Conservation (phyloP, 2,888 invertebrate species). For the Ypsolopha scabrella region DNA sequence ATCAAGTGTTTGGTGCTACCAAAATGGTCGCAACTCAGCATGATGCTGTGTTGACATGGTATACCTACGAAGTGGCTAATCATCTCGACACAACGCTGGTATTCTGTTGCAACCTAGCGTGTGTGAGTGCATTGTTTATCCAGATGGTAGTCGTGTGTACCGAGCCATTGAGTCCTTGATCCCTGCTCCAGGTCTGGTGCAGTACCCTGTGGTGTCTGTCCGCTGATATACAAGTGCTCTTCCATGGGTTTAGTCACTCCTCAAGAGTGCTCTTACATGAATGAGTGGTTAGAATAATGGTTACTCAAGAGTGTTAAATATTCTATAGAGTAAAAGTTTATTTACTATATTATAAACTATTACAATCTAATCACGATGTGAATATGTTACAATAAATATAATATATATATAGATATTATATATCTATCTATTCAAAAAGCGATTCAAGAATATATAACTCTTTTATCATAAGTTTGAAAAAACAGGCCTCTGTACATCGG, state of each 20-base stretch:
- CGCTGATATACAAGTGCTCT: constrained; percentile 85
- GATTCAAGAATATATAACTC: too few species aligned
- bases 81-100: too few species aligned
- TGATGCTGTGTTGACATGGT: too few species aligned
- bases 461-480: too few species aligned
- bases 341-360: constrained; percentile 1
- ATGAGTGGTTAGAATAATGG: constrained; percentile 88
- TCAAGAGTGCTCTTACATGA: constrained; percentile 87
- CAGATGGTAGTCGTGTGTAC: constrained; percentile 79
- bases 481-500: too few species aligned
- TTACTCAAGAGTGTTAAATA: constrained; percentile 12
- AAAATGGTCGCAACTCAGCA: too few species aligned
- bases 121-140: constrained; percentile 78
- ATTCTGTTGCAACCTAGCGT: too few species aligned
- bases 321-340: neutral
- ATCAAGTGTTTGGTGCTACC: too few species aligned
- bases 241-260: constrained; percentile 88
- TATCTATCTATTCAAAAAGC: too few species aligned
- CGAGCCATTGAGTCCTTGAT: constrained; percentile 83
- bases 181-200: constrained; percentile 82
- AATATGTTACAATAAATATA: neutral
- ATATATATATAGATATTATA: neutral
- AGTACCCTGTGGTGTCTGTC: constrained; percentile 95
- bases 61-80: too few species aligned
- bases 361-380: neutral